Percentiles rank a stretch among this genome's conserved stretches.
Conservation (phyloP, 2,888 invertebrate genomes). For the Lottia scabra region DNA sequence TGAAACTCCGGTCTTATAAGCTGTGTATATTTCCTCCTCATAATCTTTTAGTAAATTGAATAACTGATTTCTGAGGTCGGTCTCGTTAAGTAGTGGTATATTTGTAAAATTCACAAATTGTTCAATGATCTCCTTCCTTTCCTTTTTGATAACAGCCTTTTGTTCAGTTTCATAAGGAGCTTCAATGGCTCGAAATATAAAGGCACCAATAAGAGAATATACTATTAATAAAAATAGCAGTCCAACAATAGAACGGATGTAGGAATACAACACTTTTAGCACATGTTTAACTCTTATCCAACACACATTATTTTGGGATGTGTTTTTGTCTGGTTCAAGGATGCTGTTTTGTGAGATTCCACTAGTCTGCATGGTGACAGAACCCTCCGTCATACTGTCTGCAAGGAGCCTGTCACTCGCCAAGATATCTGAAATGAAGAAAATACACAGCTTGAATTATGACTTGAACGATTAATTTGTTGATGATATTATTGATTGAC, state of each 20-base stretch:
- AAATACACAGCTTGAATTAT: too few species aligned
- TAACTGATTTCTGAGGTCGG: constrained; percentile 53
- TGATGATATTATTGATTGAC: too few species aligned
- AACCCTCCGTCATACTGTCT: constrained; percentile 22
- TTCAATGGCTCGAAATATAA: constrained; percentile 83
- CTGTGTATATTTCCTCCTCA: constrained; percentile 86
- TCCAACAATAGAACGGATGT: constrained; percentile 73
- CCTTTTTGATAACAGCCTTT: constrained; percentile 83
- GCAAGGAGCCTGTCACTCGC: constrained; percentile 18
- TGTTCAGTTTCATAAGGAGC: constrained; percentile 87
- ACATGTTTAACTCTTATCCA: background rate
- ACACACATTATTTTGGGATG: background rate
- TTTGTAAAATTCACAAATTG: constrained; percentile 77
- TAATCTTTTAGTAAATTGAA: constrained; percentile 81
- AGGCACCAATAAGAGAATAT: constrained; percentile 86
- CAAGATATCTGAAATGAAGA: background rate
- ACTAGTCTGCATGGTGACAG: constrained; percentile 13
- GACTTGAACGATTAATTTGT: too few species aligned
- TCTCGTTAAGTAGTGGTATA: constrained; percentile 17
- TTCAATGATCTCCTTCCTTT: constrained; percentile 88
- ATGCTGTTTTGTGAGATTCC: constrained; percentile 15
- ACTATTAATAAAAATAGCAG: constrained; percentile 81
- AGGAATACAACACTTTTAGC: constrained; percentile 9
- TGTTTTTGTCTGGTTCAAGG: constrained; percentile 10
- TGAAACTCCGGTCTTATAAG: constrained; percentile 86